These are phyloP conservation scores for Premnoplex brunnescens DNA, from an alignment of 2,797 vertebrate genomes.

Conservation along the genomic window DNA sequence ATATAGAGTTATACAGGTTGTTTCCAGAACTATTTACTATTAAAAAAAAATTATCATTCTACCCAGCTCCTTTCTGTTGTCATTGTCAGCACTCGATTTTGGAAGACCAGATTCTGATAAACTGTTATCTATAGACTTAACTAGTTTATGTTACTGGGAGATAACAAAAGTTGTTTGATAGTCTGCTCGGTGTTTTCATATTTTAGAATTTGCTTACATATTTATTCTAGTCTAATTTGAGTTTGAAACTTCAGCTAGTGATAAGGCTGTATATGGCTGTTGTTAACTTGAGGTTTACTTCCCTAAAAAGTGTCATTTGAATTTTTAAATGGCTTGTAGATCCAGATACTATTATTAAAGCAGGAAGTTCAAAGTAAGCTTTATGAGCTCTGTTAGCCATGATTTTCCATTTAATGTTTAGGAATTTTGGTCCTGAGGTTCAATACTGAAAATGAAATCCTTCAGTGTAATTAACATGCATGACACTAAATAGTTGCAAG, in stretches of 20 bases:
- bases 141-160: not conserved
- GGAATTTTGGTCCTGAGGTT: not conserved
- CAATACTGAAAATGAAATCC: not conserved
- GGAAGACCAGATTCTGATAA: not conserved
- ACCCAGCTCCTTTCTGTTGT: not conserved
- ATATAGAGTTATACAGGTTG: not conserved
- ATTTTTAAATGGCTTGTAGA: not conserved
- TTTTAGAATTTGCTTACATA: not conserved
- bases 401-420: not conserved
- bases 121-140: not conserved
- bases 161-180: not conserved
- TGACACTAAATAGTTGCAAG: not conserved
- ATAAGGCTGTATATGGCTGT: not conserved
- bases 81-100: not conserved
- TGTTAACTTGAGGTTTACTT: not conserved
- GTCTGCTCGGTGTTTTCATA: not conserved
- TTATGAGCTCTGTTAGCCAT: not conserved
- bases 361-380: not conserved
- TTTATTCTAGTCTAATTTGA: not conserved
- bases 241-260: not conserved
- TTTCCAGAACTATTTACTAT: not conserved
- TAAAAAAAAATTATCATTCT: not conserved
- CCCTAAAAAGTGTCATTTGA: not conserved
- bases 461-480: not conserved
- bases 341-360: not conserved